Conservation (phyloP, 2,888 invertebrate genomes). For the Anorthoa munda region DNA sequence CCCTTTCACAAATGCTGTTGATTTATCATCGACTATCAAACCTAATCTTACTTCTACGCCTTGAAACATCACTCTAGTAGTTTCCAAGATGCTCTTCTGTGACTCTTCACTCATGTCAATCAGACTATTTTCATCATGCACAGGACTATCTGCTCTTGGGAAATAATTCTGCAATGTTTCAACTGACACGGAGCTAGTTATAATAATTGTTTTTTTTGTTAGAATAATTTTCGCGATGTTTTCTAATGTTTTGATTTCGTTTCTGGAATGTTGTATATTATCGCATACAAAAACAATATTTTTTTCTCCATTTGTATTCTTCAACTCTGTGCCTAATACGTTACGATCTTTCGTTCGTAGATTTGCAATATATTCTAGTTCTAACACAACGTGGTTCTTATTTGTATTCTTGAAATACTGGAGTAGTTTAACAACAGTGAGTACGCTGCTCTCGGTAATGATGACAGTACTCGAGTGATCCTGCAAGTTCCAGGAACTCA, state of each 20-base stretch:
- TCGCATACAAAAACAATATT: slow-evolving; percentile 16
- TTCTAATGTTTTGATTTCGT: neutral
- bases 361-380: slow-evolving; percentile 13
- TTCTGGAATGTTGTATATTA: neutral
- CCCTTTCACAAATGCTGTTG: slow-evolving; percentile 35
- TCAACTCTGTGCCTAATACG: slow-evolving; percentile 6
- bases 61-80: slow-evolving; percentile 39
- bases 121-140: slow-evolving; percentile 19
- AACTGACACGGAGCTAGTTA: neutral
- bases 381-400: slow-evolving; percentile 11
- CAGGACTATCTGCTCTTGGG: neutral
- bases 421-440: slow-evolving; percentile 13
- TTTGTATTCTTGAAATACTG: slow-evolving; percentile 13
- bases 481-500: slow-evolving; percentile 14
- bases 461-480: slow-evolving; percentile 5
- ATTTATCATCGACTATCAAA: slow-evolving; percentile 23
- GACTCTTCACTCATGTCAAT: slow-evolving; percentile 28
- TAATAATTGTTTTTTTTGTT: neutral
- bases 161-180: slow-evolving; percentile 26
- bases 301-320: neutral
- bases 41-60: slow-evolving; percentile 25
- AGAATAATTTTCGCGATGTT: neutral
- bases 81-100: slow-evolving; percentile 15
- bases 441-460: slow-evolving; percentile 7
- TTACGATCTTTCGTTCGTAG: slow-evolving; percentile 8